Evolutionary conservation across 2,888 invertebrate species (phyloP).

Genomic region (Scaptomyza cyrtandrae): DNA sequence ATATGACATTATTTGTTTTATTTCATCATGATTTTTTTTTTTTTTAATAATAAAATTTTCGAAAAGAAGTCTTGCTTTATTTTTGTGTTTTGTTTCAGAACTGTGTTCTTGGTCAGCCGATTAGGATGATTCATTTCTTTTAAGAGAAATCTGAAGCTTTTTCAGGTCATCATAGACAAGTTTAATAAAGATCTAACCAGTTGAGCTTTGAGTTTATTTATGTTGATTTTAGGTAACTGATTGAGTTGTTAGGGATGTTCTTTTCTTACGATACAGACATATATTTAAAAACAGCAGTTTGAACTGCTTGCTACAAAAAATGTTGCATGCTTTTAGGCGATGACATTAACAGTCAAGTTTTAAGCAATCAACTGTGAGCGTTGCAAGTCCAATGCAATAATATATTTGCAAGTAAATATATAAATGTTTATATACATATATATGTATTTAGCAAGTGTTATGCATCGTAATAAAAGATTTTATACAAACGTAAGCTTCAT

Average conservation of each 20-base stretch:
- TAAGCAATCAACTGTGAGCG: background rate
- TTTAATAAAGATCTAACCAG: too few species aligned
- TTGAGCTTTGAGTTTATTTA: too few species aligned
- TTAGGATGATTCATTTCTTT: too few species aligned
- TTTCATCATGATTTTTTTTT: too few species aligned
- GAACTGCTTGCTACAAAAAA: conserved; percentile 41
- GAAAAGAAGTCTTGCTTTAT: background rate
- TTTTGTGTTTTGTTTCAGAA: background rate
- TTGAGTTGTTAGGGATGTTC: too few species aligned
- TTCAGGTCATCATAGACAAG: too few species aligned
- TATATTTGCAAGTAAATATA: background rate
- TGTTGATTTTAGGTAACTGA: too few species aligned
- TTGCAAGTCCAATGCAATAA: background rate
- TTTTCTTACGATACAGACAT: too few species aligned
- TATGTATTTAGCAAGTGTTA: background rate
- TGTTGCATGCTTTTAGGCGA: conserved; percentile 63
- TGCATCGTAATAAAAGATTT: background rate
- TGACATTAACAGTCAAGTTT: background rate
- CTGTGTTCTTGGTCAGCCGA: background rate
- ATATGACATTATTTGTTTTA: conserved; percentile 1
- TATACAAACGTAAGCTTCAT: background rate
- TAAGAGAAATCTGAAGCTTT: too few species aligned
- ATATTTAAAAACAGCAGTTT: background rate
- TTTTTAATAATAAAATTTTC: too few species aligned
- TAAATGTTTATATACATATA: background rate